Base-by-base conservation (phyloP, 2,888 invertebrate species). In the Limnephilus lunatus region DNA sequence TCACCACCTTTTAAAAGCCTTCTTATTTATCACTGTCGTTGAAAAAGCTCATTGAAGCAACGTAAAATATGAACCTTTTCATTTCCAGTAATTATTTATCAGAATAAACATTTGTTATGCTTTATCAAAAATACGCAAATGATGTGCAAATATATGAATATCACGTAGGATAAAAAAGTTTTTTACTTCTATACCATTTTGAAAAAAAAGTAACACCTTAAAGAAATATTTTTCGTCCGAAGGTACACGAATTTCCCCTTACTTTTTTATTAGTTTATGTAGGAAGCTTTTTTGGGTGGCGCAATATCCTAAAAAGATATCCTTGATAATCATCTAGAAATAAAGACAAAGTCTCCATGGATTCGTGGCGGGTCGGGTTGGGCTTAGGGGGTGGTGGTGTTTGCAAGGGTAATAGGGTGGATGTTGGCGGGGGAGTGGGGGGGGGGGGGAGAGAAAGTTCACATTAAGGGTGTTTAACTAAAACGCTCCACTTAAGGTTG, bases 391-490 rank as follows among this genome's bases (percentile, higher is more conserved):
- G 68, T 68, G 88, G 88, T 9, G 48, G n/a, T 15, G 32, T 68
- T 68, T 68, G 25, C 2, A 68, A 68, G 68, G 68, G 68, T 68
- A 68, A 25, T 25, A 25, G 68, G n/a, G 68, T 25, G 68, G 68
- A n/a, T 25, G 68, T 19, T 25, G 68, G 68, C 68, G 68, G 9
- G 25, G 81, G 89, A 35, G 35, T 35, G 35, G 30, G n/a, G 15
- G 5, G 9, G 7, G 35, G 89, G 39, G 14, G 39, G 81, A 39
- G 32, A 81, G 89, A 89, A 81, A 81, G 35, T 89, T 90, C 83
- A 83, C 83, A 90, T 90, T 90, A 83, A 90, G 90, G 90, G 83
- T 83, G 90, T 90, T 90, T 90, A 90, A 90, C 53, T 90, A 90
- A 90, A 90, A 83, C 90, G 90, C 81, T 83, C 90, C 90, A 90